Evolutionary conservation across 2,113 vertebrate genomes (phyloP), one percentile per base, ranked within the genome.

Genomic region (Mastomys coucha): DNA sequence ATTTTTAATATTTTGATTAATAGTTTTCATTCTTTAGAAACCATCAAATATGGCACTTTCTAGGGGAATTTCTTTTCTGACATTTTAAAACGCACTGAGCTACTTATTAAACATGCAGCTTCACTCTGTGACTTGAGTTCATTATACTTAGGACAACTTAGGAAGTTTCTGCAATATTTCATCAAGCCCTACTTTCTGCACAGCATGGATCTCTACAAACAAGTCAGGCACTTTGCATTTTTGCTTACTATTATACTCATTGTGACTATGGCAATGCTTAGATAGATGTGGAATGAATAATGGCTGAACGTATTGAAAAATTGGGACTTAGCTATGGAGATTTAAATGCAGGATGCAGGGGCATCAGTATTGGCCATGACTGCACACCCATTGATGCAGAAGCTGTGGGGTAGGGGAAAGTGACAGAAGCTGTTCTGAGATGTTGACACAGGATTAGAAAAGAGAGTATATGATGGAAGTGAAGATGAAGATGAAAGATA

Each of bases 11-110:
- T 26, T 90, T 94, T 53, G 8, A 60, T 67, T 72, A 42, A 2
- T 63, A n/a, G 72, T 39, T 31, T 63, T 72, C n/a, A 19, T 80
- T 33, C 24, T 45, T 72, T 45, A 10, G 12, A 2, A 14, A 56
- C 65, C 36, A 82, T 45, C 3, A 49, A 42, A 88, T 72, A 63
- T 13, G 69, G n/a, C 20, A 26, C 56, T 91, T 60, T 51, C 28
- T n/a, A 3, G 17, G 36, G 12, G 51, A 42, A 36, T 26, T 58
- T 39, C 36, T 58, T 73, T 65, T 51, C 17, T 60, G 49, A 51
- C 14, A 28, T 26, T 63, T 13, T n/a, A 12, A 49, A 49, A 67
- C 0, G 10, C 0, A 22, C 6, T n/a, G 4, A 5, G 16, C 12
- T 49, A 28, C 22, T 20, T 2, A 0, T n/a, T 42, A 60, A 60